Percentiles rank a stretch among this genome's conserved stretches.
Evolutionary conservation across 2,888 invertebrate genomes (phyloP).

Genomic region (Diaprepes abbreviatus): DNA sequence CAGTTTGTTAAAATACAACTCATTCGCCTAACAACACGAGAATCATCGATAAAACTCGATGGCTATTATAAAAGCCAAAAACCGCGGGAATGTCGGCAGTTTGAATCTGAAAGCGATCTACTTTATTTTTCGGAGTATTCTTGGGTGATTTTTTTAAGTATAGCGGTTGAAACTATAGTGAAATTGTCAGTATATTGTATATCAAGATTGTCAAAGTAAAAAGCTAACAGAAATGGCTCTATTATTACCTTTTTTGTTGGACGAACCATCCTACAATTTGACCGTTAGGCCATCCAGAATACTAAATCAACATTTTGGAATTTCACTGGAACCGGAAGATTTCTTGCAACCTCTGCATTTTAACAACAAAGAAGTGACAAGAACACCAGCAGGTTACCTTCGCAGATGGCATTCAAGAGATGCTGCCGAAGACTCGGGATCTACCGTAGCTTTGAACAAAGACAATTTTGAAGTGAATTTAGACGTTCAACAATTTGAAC

Average conservation of each 20-base stretch:
- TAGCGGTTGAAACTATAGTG: too few relatives aligned
- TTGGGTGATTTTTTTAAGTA: too few relatives aligned
- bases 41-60: background rate
- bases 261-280: slow-evolving; percentile 9
- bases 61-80: background rate
- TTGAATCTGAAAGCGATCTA: background rate
- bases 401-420: slow-evolving; percentile 28
- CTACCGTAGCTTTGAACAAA: slow-evolving; percentile 2
- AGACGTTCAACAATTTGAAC: slow-evolving; percentile 19
- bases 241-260: slow-evolving; percentile 21
- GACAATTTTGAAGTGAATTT: slow-evolving; percentile 12
- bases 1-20: background rate
- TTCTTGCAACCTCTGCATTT: slow-evolving; percentile 25
- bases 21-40: background rate
- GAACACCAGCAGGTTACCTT: slow-evolving; percentile 40
- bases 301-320: slow-evolving; percentile 36
- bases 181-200: too few relatives aligned
- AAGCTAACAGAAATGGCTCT: slow-evolving; percentile 1
- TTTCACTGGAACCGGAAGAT: slow-evolving; percentile 25
- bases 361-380: slow-evolving; percentile 20
- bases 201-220: background rate
- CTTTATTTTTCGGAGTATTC: too few relatives aligned
- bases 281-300: slow-evolving; percentile 12
- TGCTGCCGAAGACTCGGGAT: slow-evolving; percentile 25
- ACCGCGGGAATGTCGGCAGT: background rate